Conservation (phyloP, 2,113 vertebrate genomes). For the Cygnus atratus region DNA sequence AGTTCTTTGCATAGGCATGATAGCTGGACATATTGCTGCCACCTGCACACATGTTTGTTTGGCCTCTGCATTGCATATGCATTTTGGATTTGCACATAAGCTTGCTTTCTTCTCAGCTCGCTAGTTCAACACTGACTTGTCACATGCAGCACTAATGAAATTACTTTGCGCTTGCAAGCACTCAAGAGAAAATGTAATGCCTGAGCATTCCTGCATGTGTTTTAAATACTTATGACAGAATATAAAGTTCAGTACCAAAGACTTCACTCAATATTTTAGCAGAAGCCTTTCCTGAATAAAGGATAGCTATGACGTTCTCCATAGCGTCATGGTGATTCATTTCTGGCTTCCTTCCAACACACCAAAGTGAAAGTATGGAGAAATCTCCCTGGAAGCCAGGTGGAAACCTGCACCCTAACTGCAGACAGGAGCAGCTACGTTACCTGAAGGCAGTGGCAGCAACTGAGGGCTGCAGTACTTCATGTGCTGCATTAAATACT, state of each 20-base stretch:
- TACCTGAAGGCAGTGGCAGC: not conserved
- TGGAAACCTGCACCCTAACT: not conserved
- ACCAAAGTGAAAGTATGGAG: not conserved
- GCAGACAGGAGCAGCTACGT: not conserved
- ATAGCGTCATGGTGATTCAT: not conserved
- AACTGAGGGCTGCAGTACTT: not conserved
- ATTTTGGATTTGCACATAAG: not conserved
- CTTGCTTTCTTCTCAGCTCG: not conserved
- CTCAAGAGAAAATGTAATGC: not conserved
- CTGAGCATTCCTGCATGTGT: not conserved
- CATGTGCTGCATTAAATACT: not conserved
- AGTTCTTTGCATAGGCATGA: not conserved
- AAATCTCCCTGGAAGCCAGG: not conserved
- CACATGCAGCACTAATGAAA: not conserved
- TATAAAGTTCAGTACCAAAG: not conserved
- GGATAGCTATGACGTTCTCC: fast-evolving
- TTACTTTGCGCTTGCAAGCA: not conserved
- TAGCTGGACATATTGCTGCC: not conserved
- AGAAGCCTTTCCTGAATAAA: not conserved
- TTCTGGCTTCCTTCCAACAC: not conserved
- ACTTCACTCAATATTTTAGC: not conserved
- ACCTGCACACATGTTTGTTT: not conserved
- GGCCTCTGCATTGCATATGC: not conserved
- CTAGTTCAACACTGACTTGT: not conserved
- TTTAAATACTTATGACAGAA: not conserved